Conservation (phyloP, 2,797 vertebrate species). For the Micromesistius poutassou region DNA sequence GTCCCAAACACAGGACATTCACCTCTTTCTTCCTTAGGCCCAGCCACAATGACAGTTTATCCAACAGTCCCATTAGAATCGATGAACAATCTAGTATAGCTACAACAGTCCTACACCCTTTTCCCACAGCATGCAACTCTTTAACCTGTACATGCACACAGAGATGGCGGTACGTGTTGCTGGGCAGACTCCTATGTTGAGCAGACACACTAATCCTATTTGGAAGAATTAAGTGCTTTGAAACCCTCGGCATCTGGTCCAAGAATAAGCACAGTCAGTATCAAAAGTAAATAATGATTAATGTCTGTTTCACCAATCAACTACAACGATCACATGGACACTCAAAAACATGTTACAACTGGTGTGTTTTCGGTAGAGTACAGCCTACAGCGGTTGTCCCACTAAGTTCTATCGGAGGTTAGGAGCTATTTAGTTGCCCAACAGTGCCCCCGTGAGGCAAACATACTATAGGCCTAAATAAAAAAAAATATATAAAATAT, state of each 20-base stretch:
- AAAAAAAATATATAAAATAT: not conserved
- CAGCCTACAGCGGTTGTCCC: not conserved
- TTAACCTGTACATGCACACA: not conserved
- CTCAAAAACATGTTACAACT: not conserved
- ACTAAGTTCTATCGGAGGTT: not conserved
- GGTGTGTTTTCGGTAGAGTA: not conserved
- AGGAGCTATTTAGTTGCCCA: not conserved
- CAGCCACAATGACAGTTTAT: conserved; percentile 90
- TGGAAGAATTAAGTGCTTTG: not conserved
- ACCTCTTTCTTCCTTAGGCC: conserved; percentile 96
- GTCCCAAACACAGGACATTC: conserved; percentile 91
- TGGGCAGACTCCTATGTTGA: not conserved
- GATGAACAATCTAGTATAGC: not conserved
- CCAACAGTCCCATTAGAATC: conserved; percentile 87
- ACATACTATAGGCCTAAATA: not conserved
- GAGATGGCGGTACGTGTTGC: not conserved
- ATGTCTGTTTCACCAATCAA: not conserved
- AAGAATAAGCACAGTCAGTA: not conserved
- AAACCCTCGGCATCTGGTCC: not conserved
- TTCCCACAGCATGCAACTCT: not conserved
- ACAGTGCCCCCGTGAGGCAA: not conserved
- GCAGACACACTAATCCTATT: not conserved
- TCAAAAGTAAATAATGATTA: not conserved
- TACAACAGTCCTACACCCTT: not conserved
- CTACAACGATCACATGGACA: not conserved